phyloP scores from a whole-genome alignment of 2,113 vertebrate species.

The Plectropomus leopardus region DNA sequence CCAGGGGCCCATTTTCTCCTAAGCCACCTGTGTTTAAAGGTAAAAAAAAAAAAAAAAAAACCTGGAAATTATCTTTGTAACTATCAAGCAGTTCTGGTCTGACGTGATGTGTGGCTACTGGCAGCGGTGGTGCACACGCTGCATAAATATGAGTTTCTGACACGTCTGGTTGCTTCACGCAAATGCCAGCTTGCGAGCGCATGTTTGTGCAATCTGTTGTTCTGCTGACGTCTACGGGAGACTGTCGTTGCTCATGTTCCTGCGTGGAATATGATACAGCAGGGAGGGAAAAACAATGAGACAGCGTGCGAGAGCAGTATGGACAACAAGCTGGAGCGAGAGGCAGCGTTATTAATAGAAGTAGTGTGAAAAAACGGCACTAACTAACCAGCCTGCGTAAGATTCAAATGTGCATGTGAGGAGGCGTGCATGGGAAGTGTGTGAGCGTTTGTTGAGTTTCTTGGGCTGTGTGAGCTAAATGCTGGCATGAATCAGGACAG shows the following conservation, averaged over 20 bases:
- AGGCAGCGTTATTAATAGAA: conserved; percentile 55
- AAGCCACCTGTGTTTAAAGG: not conserved
- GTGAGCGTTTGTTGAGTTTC: conserved; percentile 26
- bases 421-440: conserved; percentile 23
- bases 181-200: conserved; percentile 59
- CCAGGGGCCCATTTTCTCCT: no score
- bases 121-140: conserved; percentile 34
- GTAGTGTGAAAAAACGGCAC: conserved; percentile 39
- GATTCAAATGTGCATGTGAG: conserved; percentile 25
- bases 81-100: conserved; percentile 27
- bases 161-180: conserved; percentile 44
- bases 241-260: conserved; percentile 52
- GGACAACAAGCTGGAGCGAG: conserved; percentile 28
- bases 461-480: conserved; percentile 47
- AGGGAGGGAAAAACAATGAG: conserved; percentile 50
- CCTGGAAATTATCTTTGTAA: conserved; percentile 2
- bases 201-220: conserved; percentile 75
- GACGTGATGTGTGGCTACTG: conserved; percentile 45
- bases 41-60: conserved; percentile 3
- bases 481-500: conserved; percentile 54
- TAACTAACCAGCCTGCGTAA: conserved; percentile 11
- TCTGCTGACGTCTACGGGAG: conserved; percentile 69
- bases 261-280: conserved; percentile 67
- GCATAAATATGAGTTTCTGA: conserved; percentile 65
- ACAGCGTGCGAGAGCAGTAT: conserved; percentile 27